Evolutionary conservation across 2,888 invertebrate species (phyloP).

Genomic region (Stenoptilia bipunctidactyla): DNA sequence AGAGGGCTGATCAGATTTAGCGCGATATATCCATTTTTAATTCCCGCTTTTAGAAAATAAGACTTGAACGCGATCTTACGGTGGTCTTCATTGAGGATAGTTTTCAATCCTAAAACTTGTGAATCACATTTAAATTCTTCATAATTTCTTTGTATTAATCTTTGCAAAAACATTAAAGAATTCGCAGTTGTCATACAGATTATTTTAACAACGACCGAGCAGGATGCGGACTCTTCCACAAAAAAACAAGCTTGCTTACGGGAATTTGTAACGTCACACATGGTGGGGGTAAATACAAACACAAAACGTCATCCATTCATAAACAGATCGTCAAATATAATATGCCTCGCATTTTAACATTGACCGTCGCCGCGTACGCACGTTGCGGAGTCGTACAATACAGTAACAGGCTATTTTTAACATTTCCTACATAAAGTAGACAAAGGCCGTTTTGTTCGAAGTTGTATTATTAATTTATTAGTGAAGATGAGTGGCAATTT

Average conservation of each 20-base stretch:
- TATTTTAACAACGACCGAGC: conserved; percentile 19
- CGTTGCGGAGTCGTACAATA: conserved; percentile 22
- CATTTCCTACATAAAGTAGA: conserved; percentile 18
- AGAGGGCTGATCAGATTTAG: too few relatives aligned
- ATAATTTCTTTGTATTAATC: too few relatives aligned
- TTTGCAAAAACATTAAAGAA: too few relatives aligned
- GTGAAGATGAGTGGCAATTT: conserved; percentile 65
- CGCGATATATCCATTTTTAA: too few relatives aligned
- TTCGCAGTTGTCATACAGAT: too few relatives aligned
- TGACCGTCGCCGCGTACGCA: conserved; percentile 46
- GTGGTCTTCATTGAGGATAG: too few relatives aligned
- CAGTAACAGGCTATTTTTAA: conserved; percentile 26
- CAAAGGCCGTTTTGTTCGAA: conserved; percentile 26
- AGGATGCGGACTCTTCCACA: conserved; percentile 47
- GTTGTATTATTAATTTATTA: conserved; percentile 21
- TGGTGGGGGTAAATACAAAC: conserved; percentile 11
- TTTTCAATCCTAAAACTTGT: too few relatives aligned
- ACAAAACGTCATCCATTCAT: conserved; percentile 66
- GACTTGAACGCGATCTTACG: too few relatives aligned
- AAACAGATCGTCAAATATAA: conserved; percentile 25
- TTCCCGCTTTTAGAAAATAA: too few relatives aligned
- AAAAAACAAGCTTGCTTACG: too few relatives aligned
- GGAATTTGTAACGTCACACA: conserved; percentile 31
- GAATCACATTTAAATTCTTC: too few relatives aligned
- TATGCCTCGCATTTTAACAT: conserved; percentile 34